Percentiles rank a stretch among this genome's conserved stretches.
Evolutionary conservation across 2,797 vertebrate genomes (phyloP).

Genomic region (Phaenicophaeus curvirostris): DNA sequence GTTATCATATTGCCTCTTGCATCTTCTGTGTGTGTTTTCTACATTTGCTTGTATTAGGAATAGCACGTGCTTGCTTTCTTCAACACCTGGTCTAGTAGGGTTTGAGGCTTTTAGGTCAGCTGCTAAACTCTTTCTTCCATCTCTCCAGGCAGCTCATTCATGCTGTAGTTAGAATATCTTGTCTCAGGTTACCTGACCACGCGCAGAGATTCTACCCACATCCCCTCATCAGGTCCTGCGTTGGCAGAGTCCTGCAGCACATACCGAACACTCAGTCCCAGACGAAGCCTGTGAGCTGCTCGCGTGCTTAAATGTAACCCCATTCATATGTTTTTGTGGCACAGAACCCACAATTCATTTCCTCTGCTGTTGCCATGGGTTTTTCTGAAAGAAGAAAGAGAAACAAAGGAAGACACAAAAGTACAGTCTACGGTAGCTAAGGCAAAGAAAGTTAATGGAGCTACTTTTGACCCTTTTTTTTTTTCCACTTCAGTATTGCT

Average conservation of each 20-base stretch:
- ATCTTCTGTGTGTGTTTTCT: neutral
- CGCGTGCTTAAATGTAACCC: neutral
- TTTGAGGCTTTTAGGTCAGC: neutral
- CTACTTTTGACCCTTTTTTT: neutral
- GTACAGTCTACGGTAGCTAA: neutral
- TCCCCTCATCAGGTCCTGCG: fast-evolving
- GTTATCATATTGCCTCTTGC: neutral
- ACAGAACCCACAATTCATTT: neutral
- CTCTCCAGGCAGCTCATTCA: neutral
- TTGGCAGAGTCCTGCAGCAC: neutral
- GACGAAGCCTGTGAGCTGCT: neutral
- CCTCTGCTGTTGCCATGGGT: neutral
- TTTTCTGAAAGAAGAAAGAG: slow-evolving; percentile 4
- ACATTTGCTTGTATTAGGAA: fast-evolving
- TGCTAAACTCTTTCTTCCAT: fast-evolving
- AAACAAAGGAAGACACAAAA: neutral
- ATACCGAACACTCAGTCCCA: neutral
- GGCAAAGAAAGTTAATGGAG: neutral
- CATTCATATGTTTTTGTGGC: neutral
- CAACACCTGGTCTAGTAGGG: neutral
- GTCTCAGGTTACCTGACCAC: fast-evolving
- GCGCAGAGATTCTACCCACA: fast-evolving
- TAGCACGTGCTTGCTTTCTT: fast-evolving
- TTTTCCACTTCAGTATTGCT: neutral
- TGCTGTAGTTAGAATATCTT: neutral